A percentile compares a stretch with the other conserved stretches of the same genome.
Conservation (phyloP, 1,140 invertebrate genomes). For the Pteromalus puparum region DNA sequence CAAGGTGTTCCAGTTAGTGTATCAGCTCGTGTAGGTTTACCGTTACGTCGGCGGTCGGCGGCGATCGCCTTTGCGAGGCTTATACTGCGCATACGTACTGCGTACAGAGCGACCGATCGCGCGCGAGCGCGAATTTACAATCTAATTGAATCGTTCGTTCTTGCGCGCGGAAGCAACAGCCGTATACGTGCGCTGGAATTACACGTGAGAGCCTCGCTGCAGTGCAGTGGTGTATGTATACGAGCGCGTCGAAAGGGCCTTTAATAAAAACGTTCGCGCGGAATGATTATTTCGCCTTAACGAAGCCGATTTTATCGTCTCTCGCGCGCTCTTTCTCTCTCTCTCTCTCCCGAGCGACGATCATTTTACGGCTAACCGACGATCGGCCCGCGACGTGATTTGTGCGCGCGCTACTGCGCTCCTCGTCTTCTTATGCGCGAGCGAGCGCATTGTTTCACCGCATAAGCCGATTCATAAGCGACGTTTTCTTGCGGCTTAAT, state of each 20-base stretch:
- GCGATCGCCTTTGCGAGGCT: neutral
- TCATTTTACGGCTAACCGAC: slow-evolving; percentile 33
- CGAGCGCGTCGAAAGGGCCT: neutral
- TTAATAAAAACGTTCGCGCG: slow-evolving; percentile 24
- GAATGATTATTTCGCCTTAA: slow-evolving; percentile 30
- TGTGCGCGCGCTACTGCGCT: neutral
- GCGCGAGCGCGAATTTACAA: slow-evolving; percentile 35
- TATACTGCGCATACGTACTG: neutral
- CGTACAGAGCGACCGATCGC: neutral
- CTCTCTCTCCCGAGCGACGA: neutral
- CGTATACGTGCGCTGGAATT: neutral
- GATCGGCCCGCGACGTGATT: neutral
- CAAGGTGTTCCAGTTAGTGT: slow-evolving; percentile 44
- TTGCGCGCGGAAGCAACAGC: slow-evolving; percentile 1
- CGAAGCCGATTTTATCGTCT: slow-evolving; percentile 41
- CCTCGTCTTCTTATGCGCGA: neutral
- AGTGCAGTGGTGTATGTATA: neutral
- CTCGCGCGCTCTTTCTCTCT: too few relatives aligned
- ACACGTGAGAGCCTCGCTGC: neutral
- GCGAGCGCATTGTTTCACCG: slow-evolving; percentile 18
- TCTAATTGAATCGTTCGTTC: slow-evolving; percentile 42
- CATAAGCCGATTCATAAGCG: slow-evolving; percentile 10
- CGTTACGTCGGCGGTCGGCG: slow-evolving; percentile 6
- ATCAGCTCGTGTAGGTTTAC: slow-evolving; percentile 12
- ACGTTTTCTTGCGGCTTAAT: slow-evolving; percentile 21